phyloP scores from a whole-genome alignment of 2,888 invertebrate species.

The Agrotis exclamationis region DNA sequence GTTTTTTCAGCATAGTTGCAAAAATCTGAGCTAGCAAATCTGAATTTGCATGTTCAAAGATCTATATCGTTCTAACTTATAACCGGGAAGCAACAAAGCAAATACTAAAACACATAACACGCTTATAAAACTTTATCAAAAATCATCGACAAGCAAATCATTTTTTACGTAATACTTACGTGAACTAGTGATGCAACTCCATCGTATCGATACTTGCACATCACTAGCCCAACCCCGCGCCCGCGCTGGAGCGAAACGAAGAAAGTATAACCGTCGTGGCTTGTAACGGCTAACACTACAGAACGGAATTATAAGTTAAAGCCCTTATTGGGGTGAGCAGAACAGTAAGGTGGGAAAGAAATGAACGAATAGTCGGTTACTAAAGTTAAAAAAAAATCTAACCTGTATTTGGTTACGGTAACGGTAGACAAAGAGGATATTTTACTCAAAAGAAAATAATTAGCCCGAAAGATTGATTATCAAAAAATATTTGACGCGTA shows the following conservation, averaged over 20 bases:
- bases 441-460: too few species aligned
- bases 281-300: conserved; percentile 79
- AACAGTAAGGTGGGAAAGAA: not conserved
- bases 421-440: not conserved
- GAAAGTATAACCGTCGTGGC: conserved; percentile 85
- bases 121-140: conserved; percentile 21
- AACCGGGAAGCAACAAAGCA: not conserved
- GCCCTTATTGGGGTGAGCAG: conserved; percentile 58
- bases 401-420: not conserved
- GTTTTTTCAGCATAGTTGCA: too few species aligned
- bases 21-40: too few species aligned
- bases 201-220: conserved; percentile 65
- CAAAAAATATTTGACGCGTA: too few species aligned
- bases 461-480: too few species aligned
- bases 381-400: too few species aligned
- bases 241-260: conserved; percentile 88
- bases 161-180: conserved; percentile 60
- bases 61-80: not conserved
- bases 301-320: conserved; percentile 62
- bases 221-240: conserved; percentile 79
- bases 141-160: conserved; percentile 48
- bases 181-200: conserved; percentile 46
- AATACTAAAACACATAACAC: conserved; percentile 6
- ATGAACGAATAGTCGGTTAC: not conserved
- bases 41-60: not conserved